Conservation (phyloP, 2,113 vertebrate species). For the Sinocyclocheilus anophthalmus region DNA sequence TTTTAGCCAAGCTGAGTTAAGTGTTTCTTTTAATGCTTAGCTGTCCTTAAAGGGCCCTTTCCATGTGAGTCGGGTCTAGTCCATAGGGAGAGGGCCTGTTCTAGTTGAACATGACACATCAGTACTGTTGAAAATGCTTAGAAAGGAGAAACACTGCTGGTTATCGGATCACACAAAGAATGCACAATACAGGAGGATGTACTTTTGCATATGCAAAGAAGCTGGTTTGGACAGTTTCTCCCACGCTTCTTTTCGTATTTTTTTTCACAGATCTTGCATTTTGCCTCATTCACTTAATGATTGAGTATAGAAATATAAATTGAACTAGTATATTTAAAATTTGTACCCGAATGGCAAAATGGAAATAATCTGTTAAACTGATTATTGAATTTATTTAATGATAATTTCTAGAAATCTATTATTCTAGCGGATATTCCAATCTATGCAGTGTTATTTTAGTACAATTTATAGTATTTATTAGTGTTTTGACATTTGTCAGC, state of each 20-base stretch:
- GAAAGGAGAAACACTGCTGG: constrained; percentile 31
- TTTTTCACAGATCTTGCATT: background rate
- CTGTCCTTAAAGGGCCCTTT: constrained; percentile 29
- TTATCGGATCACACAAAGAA: constrained; percentile 3
- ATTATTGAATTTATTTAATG: background rate
- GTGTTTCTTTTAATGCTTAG: constrained; percentile 34
- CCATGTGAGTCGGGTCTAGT: constrained; percentile 35
- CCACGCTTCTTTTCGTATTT: background rate
- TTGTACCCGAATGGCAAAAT: background rate
- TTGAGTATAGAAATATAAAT: background rate
- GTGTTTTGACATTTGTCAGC: background rate
- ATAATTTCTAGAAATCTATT: background rate
- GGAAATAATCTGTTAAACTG: background rate
- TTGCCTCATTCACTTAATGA: background rate
- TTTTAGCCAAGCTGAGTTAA: constrained; percentile 19
- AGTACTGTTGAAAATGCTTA: constrained; percentile 34
- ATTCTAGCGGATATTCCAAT: background rate
- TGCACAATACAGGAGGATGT: constrained; percentile 10
- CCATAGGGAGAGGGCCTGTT: constrained; percentile 30
- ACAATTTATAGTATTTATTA: background rate
- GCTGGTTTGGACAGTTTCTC: background rate
- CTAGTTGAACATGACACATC: constrained; percentile 42
- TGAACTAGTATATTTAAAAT: background rate
- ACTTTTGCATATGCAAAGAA: background rate
- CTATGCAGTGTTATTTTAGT: background rate